Conservation (phyloP, 2,113 vertebrate genomes). For the Solea solea region DNA sequence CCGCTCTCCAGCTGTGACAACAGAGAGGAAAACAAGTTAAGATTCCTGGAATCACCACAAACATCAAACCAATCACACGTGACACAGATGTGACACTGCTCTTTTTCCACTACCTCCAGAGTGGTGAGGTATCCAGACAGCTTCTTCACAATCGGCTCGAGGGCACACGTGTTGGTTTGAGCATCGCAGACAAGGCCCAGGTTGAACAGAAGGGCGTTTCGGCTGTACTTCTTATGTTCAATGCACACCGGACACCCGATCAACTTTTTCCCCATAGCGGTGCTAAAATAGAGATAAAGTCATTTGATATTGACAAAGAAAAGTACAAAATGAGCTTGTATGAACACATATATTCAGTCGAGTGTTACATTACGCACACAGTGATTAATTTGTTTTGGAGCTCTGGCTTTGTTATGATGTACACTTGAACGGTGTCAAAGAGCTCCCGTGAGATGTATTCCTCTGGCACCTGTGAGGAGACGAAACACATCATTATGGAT, state of each 20-base stretch:
- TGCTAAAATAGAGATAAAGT: conserved; percentile 75
- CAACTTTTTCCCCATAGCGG: conserved; percentile 97
- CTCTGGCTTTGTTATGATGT: conserved; percentile 98
- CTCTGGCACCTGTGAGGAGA: conserved; percentile 89
- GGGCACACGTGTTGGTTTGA: conserved; percentile 91
- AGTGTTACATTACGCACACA: conserved; percentile 86
- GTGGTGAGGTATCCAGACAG: conserved; percentile 96
- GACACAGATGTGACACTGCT: not conserved
- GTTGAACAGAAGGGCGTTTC: conserved; percentile 97
- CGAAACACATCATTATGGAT: not conserved
- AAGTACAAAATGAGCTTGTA: not conserved
- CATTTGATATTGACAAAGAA: not conserved
- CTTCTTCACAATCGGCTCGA: conserved; percentile 98
- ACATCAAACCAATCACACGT: not conserved
- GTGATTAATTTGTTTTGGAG: conserved; percentile 99
- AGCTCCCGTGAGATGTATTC: conserved; percentile 98
- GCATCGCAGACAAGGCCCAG: conserved; percentile 95
- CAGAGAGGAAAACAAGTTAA: not conserved
- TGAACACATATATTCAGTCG: not conserved
- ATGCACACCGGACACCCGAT: conserved; percentile 98
- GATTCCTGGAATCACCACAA: not conserved
- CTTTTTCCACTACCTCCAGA: conserved; percentile 85
- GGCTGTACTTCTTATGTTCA: conserved; percentile 97
- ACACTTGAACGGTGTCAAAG: conserved; percentile 98
- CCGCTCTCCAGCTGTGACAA: conserved; percentile 90